A percentile compares a stretch with the other conserved stretches of the same genome.
Conservation (phyloP, 2,797 vertebrate species). For the Eulemur rubriventer region DNA sequence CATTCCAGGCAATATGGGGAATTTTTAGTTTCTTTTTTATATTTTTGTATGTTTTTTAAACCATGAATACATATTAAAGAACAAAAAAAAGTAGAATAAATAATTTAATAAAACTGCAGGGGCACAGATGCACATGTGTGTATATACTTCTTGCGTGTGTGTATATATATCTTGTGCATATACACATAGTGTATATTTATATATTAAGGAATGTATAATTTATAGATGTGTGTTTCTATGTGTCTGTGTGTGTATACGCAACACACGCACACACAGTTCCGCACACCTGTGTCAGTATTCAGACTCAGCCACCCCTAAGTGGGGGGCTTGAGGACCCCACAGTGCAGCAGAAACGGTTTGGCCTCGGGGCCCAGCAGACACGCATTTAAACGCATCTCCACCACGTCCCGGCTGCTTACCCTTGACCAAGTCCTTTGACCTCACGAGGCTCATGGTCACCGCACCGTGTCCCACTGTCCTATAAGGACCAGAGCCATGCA, state of each 20-base stretch:
- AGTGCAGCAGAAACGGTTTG: fast-evolving
- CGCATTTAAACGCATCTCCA: too few species aligned
- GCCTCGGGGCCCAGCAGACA: neutral
- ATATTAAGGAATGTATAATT: too few species aligned
- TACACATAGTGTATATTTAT: neutral
- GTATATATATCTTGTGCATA: neutral
- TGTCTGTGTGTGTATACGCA: too few species aligned
- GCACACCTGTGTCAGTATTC: neutral
- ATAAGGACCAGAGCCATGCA: fast-evolving
- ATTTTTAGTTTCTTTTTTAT: too few species aligned
- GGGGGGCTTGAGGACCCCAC: fast-evolving
- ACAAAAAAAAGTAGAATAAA: neutral
- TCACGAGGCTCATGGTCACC: too few species aligned
- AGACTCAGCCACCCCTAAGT: neutral
- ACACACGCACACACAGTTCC: neutral
- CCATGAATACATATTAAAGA: neutral
- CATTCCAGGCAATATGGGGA: neutral
- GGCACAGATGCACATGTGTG: neutral
- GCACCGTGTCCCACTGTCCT: fast-evolving
- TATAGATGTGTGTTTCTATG: neutral
- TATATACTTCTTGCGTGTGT: neutral
- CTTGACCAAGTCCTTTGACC: neutral
- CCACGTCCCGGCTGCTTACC: neutral
- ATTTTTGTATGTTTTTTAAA: neutral
- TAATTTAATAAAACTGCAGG: neutral